phyloP scores from a whole-genome alignment of 2,888 invertebrate species.

The Philonicus albiceps region DNA sequence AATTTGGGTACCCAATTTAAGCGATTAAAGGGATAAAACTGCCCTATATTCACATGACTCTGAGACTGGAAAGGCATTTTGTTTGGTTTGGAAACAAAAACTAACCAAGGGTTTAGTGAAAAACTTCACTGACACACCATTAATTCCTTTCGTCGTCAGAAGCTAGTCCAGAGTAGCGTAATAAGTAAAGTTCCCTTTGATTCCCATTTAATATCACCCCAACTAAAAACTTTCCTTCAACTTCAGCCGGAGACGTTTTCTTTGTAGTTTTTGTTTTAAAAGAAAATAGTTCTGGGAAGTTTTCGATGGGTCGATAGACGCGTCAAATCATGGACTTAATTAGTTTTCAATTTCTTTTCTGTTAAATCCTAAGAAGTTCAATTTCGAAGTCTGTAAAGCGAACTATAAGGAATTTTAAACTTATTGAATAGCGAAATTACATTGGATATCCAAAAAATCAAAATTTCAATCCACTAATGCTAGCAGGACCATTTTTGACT shows the following conservation, averaged over 20 bases:
- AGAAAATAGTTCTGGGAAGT: background rate
- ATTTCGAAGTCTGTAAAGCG: background rate
- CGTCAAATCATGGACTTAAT: constrained; percentile 15
- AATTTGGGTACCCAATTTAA: background rate
- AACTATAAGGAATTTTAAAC: background rate
- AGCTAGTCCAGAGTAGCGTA: background rate
- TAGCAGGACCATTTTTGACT: background rate
- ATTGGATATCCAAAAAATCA: background rate
- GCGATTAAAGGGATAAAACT: background rate
- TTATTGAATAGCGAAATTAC: background rate
- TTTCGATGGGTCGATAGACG: constrained; percentile 9
- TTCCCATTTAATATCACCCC: background rate
- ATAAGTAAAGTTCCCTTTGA: constrained; percentile 15
- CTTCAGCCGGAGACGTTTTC: background rate
- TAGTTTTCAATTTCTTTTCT: constrained; percentile 7
- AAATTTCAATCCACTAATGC: background rate
- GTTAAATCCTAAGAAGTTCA: background rate
- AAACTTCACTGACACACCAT: background rate
- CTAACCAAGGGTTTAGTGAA: background rate
- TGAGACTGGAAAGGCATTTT: background rate
- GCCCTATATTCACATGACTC: background rate
- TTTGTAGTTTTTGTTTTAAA: background rate
- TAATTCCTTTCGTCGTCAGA: background rate
- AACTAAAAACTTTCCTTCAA: background rate
- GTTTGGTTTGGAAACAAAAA: background rate